Percentiles rank a stretch among this genome's conserved stretches.
These are phyloP conservation scores for Pithys albifrons DNA, from an alignment of 2,113 vertebrate genomes.

Conservation along the genomic window DNA sequence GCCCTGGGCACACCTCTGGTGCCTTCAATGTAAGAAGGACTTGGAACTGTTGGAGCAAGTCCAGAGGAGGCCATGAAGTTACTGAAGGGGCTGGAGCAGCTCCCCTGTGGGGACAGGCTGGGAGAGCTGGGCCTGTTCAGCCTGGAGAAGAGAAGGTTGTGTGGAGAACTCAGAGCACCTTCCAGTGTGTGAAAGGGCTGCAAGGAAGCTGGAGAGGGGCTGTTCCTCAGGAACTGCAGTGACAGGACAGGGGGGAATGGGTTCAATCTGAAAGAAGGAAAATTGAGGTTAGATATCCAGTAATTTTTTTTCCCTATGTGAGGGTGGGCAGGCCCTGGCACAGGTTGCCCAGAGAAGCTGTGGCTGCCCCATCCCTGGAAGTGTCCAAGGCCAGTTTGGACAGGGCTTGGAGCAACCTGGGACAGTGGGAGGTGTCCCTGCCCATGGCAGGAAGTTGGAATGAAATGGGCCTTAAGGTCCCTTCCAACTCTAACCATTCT, in stretches of 20 bases:
- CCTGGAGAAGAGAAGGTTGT: neutral
- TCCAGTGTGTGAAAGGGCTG: neutral
- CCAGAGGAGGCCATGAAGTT: rapidly evolving
- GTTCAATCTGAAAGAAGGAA: neutral
- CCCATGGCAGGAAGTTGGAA: neutral
- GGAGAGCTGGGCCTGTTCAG: neutral
- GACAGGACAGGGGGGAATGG: neutral
- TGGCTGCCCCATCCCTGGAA: neutral
- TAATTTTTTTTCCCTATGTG: neutral
- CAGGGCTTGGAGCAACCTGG: neutral
- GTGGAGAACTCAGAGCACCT: neutral
- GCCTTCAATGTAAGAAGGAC: rapidly evolving
- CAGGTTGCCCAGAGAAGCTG: neutral
- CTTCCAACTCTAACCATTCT: too few species aligned
- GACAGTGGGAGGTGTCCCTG: neutral
- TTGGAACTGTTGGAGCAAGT: rapidly evolving
- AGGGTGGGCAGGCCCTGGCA: neutral
- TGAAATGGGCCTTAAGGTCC: neutral
- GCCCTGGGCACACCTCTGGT: neutral
- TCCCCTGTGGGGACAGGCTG: neutral
- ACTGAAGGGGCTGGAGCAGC: neutral
- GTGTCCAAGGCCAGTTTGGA: neutral
- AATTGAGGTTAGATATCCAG: too few species aligned
- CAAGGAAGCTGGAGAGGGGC: neutral
- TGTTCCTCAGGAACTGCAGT: neutral